Percentiles rank a stretch among this genome's conserved stretches.
These are phyloP conservation scores for Temnothorax rugatulus DNA, from an alignment of 2,888 invertebrate genomes.

Conservation along the genomic window DNA sequence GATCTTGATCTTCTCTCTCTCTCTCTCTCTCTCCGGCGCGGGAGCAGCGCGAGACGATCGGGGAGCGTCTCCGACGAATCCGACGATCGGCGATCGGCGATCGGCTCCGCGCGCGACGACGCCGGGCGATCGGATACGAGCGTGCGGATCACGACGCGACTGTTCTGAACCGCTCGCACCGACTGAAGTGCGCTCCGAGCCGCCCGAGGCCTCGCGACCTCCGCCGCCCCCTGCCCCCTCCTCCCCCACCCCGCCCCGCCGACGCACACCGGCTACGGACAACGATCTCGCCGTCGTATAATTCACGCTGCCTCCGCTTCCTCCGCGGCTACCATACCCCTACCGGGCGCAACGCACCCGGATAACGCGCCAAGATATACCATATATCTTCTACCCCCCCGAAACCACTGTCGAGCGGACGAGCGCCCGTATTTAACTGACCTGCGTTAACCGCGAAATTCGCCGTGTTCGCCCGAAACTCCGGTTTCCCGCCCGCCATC, in stretches of 20 bases:
- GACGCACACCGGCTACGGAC: constrained; percentile 69
- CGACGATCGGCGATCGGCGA: constrained; percentile 70
- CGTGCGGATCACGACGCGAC: constrained; percentile 58
- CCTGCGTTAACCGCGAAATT: constrained; percentile 8
- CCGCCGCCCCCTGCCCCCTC: background rate
- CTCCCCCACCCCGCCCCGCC: background rate
- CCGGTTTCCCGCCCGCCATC: background rate
- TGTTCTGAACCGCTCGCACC: constrained; percentile 77
- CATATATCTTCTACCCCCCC: too few relatives aligned
- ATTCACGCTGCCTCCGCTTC: constrained; percentile 3
- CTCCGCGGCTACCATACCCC: constrained; percentile 1
- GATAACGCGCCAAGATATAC: background rate
- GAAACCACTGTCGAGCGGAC: background rate
- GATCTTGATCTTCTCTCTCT: background rate
- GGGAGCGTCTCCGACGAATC: constrained; percentile 58
- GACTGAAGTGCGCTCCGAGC: constrained; percentile 67
- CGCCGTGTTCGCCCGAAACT: too few relatives aligned
- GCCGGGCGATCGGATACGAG: constrained; percentile 20
- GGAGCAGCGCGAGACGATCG: background rate
- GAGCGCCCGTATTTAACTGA: background rate
- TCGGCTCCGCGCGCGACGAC: constrained; percentile 62
- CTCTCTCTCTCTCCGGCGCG: background rate
- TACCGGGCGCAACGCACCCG: background rate
- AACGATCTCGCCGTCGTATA: constrained; percentile 67
- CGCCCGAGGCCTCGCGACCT: constrained; percentile 44